Evolutionary conservation across 2,113 vertebrate species (phyloP).

Genomic region (Mormoops blainvillei): DNA sequence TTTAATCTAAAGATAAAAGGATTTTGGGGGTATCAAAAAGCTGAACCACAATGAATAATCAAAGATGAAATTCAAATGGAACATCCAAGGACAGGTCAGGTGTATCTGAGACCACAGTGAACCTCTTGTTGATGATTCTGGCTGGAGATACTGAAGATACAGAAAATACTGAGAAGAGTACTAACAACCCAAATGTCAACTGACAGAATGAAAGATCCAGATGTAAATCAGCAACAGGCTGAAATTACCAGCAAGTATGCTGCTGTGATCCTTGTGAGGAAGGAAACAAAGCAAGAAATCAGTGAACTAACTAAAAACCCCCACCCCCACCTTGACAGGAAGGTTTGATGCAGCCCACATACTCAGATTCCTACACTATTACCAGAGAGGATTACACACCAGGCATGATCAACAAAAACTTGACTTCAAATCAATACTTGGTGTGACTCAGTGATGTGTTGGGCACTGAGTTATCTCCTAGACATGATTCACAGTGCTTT

Average conservation of each 20-base stretch:
- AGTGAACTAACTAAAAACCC: fast-evolving
- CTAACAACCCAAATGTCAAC: fast-evolving
- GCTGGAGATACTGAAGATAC: background rate
- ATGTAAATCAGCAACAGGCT: background rate
- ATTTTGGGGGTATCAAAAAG: background rate
- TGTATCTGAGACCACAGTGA: background rate
- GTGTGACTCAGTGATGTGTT: fast-evolving
- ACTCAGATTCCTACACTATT: no score
- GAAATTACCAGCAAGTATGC: fast-evolving
- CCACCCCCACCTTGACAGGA: fast-evolving
- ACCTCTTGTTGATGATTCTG: fast-evolving
- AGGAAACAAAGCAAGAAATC: background rate
- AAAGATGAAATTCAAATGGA: background rate
- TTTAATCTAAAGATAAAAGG: background rate
- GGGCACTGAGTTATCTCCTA: background rate
- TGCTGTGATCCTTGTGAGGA: background rate
- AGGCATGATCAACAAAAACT: background rate
- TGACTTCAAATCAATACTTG: background rate
- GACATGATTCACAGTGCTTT: background rate
- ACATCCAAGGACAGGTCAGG: background rate
- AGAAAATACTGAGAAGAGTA: fast-evolving
- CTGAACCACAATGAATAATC: background rate
- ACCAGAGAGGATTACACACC: background rate
- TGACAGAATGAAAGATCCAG: fast-evolving
- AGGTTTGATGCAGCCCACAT: fast-evolving